Conservation (phyloP, 2,888 invertebrate species). For the Abrostola tripartita region DNA sequence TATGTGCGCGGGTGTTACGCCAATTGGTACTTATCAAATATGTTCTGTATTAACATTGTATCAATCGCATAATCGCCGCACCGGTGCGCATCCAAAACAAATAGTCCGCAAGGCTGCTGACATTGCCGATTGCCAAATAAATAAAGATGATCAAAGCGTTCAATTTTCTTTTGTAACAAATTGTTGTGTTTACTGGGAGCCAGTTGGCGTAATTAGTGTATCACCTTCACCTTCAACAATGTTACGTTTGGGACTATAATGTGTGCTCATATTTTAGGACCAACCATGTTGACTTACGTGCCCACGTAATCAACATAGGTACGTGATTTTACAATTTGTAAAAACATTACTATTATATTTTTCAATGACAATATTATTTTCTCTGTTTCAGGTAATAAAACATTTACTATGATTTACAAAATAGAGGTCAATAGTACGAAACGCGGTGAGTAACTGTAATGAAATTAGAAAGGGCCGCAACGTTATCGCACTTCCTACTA, state of each 20-base stretch:
- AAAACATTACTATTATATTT: slow-evolving; percentile 26
- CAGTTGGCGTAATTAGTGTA: slow-evolving; percentile 50
- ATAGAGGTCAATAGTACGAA: slow-evolving; percentile 13
- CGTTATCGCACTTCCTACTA: slow-evolving; percentile 9
- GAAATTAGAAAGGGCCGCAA: slow-evolving; percentile 15
- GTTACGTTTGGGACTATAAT: slow-evolving; percentile 38
- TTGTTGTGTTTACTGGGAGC: slow-evolving; percentile 40
- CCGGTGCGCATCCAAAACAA: slow-evolving; percentile 62
- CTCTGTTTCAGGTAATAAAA: slow-evolving; percentile 58
- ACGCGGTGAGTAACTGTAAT: slow-evolving; percentile 32
- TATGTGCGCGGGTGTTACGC: slow-evolving; percentile 56
- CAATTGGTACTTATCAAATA: slow-evolving; percentile 74
- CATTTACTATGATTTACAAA: slow-evolving; percentile 5
- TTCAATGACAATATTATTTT: slow-evolving; percentile 27
- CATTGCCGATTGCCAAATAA: slow-evolving; percentile 43
- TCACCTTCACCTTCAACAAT: slow-evolving; percentile 48
- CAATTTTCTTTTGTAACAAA: slow-evolving; percentile 53
- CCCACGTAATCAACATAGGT: no score
- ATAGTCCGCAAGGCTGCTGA: slow-evolving; percentile 54
- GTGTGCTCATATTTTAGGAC: slow-evolving; percentile 44
- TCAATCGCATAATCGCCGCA: slow-evolving; percentile 48
- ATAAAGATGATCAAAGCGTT: slow-evolving; percentile 47
- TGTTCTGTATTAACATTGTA: slow-evolving; percentile 64
- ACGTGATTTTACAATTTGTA: slow-evolving; percentile 29
- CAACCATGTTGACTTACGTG: slow-evolving; percentile 31